Evolutionary conservation across 2,113 vertebrate species (phyloP).

Genomic region (Atlantisia rogersi): DNA sequence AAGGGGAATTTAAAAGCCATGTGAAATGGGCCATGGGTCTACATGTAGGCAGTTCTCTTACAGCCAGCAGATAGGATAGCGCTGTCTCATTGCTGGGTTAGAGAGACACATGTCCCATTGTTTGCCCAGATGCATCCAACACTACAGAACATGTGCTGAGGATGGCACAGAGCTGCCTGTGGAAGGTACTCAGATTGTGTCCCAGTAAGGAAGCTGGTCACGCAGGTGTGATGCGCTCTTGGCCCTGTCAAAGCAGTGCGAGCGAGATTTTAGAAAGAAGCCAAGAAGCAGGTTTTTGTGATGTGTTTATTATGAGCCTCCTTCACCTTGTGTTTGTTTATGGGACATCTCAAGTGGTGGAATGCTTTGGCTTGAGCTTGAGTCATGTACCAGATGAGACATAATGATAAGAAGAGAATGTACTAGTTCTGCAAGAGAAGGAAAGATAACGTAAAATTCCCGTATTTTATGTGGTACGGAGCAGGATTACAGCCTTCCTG

Average conservation of each 20-base stretch:
- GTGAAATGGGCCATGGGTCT: background rate
- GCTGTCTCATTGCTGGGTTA: background rate
- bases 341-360: background rate
- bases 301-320: background rate
- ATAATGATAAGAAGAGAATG: slow-evolving; percentile 29
- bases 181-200: background rate
- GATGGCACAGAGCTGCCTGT: background rate
- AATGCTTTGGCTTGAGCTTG: slow-evolving; percentile 9
- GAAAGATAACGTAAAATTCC: background rate
- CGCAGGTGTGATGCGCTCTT: background rate
- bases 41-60: background rate
- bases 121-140: background rate
- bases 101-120: background rate
- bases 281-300: background rate
- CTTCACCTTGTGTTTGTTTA: background rate
- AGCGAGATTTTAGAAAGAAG: background rate
- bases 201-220: background rate
- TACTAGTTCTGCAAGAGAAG: slow-evolving; percentile 9
- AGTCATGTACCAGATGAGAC: slow-evolving; percentile 28
- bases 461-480: slow-evolving; percentile 2
- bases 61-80: background rate
- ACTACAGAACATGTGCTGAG: background rate
- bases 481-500: slow-evolving; percentile 31
- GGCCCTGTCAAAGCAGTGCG: background rate
- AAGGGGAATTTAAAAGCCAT: background rate